Conservation (phyloP, 1,140 invertebrate species). For the Aphelinus certus region DNA sequence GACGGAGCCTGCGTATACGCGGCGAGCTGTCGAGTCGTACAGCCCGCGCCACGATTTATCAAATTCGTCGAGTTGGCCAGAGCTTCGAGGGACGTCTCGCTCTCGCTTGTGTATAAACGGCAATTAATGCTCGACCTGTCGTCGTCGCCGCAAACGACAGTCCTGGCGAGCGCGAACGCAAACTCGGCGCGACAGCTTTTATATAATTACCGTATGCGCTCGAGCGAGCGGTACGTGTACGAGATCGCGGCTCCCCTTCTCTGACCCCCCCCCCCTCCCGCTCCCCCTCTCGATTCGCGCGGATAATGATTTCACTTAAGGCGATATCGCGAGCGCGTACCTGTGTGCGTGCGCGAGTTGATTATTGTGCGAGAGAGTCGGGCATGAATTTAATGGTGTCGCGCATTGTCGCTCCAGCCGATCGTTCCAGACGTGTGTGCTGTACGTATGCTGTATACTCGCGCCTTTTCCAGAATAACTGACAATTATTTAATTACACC, state of each 20-base stretch:
- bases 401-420: conserved; percentile 21
- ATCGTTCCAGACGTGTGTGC: neutral
- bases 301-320: conserved; percentile 25
- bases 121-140: neutral
- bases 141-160: neutral
- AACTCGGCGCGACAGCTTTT: conserved; percentile 8
- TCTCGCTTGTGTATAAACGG: neutral
- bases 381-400: conserved; percentile 11
- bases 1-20: neutral
- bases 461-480: conserved; percentile 31
- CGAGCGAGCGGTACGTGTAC: neutral
- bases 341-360: neutral
- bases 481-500: conserved; percentile 33
- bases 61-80: too few relatives aligned
- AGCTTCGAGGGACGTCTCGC: neutral
- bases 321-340: too few relatives aligned
- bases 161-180: neutral
- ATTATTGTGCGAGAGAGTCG: neutral
- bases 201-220: neutral
- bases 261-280: neutral
- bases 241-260: neutral
- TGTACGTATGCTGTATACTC: conserved; percentile 9
- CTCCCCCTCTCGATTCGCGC: neutral
- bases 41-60: too few relatives aligned
- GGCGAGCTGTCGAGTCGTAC: neutral